Base-by-base conservation (phyloP, 2,888 invertebrate species). In the Heliconius sara region DNA sequence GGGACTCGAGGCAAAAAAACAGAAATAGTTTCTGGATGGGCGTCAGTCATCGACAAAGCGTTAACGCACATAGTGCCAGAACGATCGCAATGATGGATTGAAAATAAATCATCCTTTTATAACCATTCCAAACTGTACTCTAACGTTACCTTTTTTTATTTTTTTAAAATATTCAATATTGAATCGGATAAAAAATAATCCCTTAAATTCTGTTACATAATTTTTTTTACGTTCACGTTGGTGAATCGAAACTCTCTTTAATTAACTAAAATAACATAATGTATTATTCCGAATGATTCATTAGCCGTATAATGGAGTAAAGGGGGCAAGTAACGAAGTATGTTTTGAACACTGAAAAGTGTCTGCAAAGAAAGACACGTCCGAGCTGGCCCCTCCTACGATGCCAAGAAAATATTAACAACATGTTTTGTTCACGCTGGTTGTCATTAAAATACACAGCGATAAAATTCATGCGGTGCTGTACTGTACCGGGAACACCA, bases 21-120 rank as follows among this genome's bases (percentile, higher is more conserved):
- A 82, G 76, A 79, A 83, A 84, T 83, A 84, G 82, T 83, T 81
- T 82, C 81, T 81, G 83, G 81, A 86, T 65, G 83, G 82, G 74
- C 84, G 85, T 86, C 86, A 84, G 83, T 84, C 84, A 85, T 83
- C 84, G 85, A 84, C 80, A 87, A 87, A 85, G 85, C 84, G 82
- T 82, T 80, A 82, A 80, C 80, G 82, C 78, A 75, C 77, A 72
- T 71, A 79, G 80, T 71, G 79, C 84, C 83, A 87, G 87, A 87
- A 86, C 87, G 86, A 84, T 83, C 84, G 83, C 83, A 65, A 80
- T 84, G 80, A 81, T 86, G 85, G 89, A 89, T 89, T 83, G 85
- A 87, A 88, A 88, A 92, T 91, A 89, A 89, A 91, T 90, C 87
- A 89, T 88, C 86, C 85, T 85, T 81, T 83, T 75, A 80, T 80